Evolutionary conservation across 2,888 invertebrate species (phyloP).

Genomic region (Tipula unca): DNA sequence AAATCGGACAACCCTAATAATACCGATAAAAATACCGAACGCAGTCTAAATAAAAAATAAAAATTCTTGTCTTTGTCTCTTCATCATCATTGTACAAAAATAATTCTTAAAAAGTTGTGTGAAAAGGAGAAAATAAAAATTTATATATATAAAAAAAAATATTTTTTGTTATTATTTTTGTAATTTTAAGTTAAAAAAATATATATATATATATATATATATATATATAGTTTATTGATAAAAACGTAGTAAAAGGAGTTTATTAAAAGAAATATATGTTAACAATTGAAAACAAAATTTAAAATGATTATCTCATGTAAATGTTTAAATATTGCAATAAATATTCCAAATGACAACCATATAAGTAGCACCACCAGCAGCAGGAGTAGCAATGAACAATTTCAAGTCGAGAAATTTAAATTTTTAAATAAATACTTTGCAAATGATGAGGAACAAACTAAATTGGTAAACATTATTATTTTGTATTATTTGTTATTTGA

Average conservation of each 20-base stretch:
- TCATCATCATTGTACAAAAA: constrained; percentile 17
- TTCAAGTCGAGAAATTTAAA: not conserved
- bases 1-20: not conserved
- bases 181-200: not conserved
- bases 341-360: constrained; percentile 1
- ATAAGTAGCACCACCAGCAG: not conserved
- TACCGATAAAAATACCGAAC: not conserved
- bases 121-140: constrained; percentile 15
- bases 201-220: not conserved
- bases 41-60: not conserved
- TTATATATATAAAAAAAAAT: not conserved
- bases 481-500: not conserved
- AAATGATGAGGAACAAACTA: not conserved
- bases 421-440: not conserved
- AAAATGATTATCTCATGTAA: constrained; percentile 52
- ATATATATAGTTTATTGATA: not conserved
- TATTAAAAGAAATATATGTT: not conserved
- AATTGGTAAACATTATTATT: not conserved
- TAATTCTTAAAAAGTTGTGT: constrained; percentile 16
- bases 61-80: constrained; percentile 17
- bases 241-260: not conserved
- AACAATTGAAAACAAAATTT: not conserved
- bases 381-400: not conserved
- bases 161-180: not conserved
- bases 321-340: constrained; percentile 52